Evolutionary conservation across 2,888 invertebrate genomes (phyloP).

Genomic region (Catocala sponsa): DNA sequence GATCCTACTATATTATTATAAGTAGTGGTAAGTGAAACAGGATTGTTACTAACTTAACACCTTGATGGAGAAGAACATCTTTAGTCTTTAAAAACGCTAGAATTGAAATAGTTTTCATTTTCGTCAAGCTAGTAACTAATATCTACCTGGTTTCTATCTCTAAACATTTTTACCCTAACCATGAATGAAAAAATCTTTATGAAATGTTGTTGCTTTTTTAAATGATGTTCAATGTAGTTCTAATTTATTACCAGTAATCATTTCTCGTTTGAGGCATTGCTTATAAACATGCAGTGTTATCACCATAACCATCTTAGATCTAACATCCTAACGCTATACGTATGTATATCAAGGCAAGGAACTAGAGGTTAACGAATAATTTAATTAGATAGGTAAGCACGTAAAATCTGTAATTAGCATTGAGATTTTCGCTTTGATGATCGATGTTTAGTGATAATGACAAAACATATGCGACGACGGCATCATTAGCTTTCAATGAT

Average conservation of each 20-base stretch:
- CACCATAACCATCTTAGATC: neutral
- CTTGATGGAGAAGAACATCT: slow-evolving; percentile 56
- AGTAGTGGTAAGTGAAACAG: slow-evolving; percentile 73
- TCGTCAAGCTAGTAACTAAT: too few species aligned
- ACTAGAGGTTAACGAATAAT: neutral
- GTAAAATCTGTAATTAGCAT: slow-evolving; percentile 6
- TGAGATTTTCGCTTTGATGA: too few species aligned
- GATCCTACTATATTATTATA: slow-evolving; percentile 57
- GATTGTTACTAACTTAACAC: slow-evolving; percentile 58
- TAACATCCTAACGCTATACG: neutral
- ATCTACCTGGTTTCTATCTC: too few species aligned
- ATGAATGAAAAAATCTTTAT: too few species aligned
- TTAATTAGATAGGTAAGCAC: neutral
- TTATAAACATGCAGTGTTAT: neutral
- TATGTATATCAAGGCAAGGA: neutral
- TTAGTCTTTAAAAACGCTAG: slow-evolving; percentile 54
- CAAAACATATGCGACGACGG: slow-evolving; percentile 23
- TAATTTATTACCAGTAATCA: neutral
- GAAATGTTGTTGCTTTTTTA: too few species aligned
- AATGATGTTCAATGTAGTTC: too few species aligned
- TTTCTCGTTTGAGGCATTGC: neutral
- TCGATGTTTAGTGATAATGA: slow-evolving; percentile 1
- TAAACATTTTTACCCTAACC: too few species aligned
- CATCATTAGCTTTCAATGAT: slow-evolving; percentile 24
- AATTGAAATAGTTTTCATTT: neutral